Conservation (phyloP, 2,888 invertebrate genomes). For the Escarpia spicata region DNA sequence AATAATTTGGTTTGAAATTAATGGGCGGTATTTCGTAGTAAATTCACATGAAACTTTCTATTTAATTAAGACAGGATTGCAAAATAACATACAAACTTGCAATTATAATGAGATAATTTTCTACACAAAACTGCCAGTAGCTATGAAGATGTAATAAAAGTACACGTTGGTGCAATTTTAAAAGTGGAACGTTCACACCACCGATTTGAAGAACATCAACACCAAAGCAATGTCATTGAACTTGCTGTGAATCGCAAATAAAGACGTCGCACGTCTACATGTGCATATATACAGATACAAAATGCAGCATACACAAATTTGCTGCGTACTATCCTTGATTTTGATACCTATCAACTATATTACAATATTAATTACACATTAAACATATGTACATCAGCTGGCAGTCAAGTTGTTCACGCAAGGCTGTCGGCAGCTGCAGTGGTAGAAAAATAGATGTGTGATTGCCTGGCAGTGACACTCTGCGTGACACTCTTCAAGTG, state of each 20-base stretch:
- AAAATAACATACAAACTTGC: too few relatives aligned
- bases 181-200: not conserved
- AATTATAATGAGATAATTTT: not conserved
- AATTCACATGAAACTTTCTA: too few relatives aligned
- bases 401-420: not conserved
- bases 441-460: not conserved
- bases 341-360: not conserved
- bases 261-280: not conserved
- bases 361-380: constrained; percentile 16
- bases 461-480: not conserved
- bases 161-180: not conserved
- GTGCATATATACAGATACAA: not conserved
- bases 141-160: not conserved
- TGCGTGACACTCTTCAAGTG: not conserved
- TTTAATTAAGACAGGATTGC: too few relatives aligned
- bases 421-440: not conserved
- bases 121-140: not conserved
- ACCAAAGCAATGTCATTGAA: not conserved
- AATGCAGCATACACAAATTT: not conserved
- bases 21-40: too few relatives aligned
- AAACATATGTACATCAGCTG: constrained; percentile 9
- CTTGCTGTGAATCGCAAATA: not conserved
- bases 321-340: not conserved
- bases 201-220: not conserved
- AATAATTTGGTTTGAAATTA: too few relatives aligned